Evolutionary conservation across 2,888 invertebrate species (phyloP).

Genomic region (Nomada flava): DNA sequence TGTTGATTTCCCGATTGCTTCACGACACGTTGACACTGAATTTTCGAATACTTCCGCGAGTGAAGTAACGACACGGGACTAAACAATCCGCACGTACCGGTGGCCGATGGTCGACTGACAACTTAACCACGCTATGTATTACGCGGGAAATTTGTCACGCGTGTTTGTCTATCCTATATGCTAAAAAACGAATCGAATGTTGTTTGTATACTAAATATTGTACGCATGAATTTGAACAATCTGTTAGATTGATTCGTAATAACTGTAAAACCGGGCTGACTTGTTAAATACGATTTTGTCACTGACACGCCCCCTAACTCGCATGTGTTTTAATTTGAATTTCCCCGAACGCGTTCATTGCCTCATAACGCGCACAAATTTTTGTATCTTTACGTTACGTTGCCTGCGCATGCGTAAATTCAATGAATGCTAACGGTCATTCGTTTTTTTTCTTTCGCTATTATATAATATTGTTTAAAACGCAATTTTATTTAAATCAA

Average conservation of each 20-base stretch:
- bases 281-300: not conserved
- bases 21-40: conserved; percentile 30
- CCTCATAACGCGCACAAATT: too few species aligned
- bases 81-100: conserved; percentile 43
- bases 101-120: conserved; percentile 54
- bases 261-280: not conserved
- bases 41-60: conserved; percentile 48
- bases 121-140: conserved; percentile 22
- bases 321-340: too few species aligned
- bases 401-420: too few species aligned
- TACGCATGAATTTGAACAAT: too few species aligned
- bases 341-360: too few species aligned
- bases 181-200: too few species aligned
- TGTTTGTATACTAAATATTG: too few species aligned
- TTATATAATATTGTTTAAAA: too few species aligned
- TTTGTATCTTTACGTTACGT: too few species aligned
- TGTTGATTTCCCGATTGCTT: not conserved
- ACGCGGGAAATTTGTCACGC: conserved; percentile 46
- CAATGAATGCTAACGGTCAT: too few species aligned
- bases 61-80: conserved; percentile 10
- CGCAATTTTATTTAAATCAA: not conserved
- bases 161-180: not conserved
- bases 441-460: too few species aligned
- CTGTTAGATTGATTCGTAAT: too few species aligned
- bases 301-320: not conserved